These are phyloP conservation scores for Sebastes hopkinsi DNA, from an alignment of 2,797 vertebrate species.

Conservation along the genomic window DNA sequence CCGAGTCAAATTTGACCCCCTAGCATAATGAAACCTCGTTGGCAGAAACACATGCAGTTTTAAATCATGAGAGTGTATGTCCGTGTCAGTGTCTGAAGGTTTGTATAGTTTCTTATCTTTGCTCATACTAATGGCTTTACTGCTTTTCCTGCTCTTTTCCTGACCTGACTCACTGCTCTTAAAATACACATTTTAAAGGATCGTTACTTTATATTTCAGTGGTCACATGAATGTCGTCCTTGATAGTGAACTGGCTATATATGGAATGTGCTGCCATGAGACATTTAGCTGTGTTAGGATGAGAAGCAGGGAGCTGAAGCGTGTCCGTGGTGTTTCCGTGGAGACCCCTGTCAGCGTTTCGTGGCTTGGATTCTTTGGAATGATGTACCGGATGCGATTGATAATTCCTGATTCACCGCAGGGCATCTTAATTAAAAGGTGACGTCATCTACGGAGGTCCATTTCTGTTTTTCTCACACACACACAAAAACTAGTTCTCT, in stretches of 20 bases:
- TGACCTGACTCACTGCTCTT: constrained; percentile 17
- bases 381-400: constrained; percentile 6
- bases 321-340: constrained; percentile 31
- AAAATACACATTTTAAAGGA: constrained; percentile 13
- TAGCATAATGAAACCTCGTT: neutral
- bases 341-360: constrained; percentile 49
- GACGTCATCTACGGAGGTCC: neutral
- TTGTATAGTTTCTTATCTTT: neutral
- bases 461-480: neutral
- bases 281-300: constrained; percentile 16
- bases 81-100: neutral
- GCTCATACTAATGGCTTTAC: neutral
- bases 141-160: neutral
- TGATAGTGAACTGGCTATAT: constrained; percentile 12
- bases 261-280: constrained; percentile 36
- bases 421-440: neutral
- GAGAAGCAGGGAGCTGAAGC: constrained; percentile 16
- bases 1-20: neutral
- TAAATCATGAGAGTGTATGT: neutral
- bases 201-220: neutral
- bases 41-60: neutral
- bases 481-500: neutral
- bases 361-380: neutral
- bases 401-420: constrained; percentile 1
- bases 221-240: constrained; percentile 9